phyloP scores from a whole-genome alignment of 35 echinoderm and acorn worm genomes.

The Strongylocentrotus purpuratus region DNA sequence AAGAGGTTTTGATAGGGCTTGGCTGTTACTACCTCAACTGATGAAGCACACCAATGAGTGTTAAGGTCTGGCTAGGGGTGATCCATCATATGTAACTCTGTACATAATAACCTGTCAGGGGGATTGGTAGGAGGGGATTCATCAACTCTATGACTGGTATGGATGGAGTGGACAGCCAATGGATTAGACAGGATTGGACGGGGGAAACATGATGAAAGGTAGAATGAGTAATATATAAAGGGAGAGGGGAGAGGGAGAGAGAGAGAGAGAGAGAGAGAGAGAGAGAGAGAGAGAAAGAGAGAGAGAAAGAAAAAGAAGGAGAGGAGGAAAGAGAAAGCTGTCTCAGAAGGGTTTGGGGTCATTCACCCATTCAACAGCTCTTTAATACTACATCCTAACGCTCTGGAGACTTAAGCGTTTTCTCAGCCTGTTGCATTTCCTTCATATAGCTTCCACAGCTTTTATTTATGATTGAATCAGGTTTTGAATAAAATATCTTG shows the following conservation, averaged over 20 bases:
- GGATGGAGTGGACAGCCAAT: constrained; percentile 7
- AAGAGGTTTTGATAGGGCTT: background rate
- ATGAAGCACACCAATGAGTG: constrained; percentile 27
- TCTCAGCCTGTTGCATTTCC: background rate
- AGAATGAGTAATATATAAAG: background rate
- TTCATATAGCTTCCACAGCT: background rate
- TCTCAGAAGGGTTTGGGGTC: background rate
- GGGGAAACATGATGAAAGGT: background rate
- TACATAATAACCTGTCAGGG: constrained; percentile 39
- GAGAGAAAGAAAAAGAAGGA: background rate
- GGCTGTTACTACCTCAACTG: background rate
- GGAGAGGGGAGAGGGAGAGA: background rate
- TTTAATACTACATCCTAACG: background rate
- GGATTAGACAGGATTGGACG: background rate
- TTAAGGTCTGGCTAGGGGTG: constrained; percentile 5
- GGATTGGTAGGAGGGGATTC: constrained; percentile 20
- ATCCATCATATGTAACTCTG: constrained; percentile 45
- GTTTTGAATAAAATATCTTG: too few relatives aligned
- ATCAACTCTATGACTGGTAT: constrained; percentile 27
- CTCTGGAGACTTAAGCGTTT: background rate
- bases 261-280: background rate
- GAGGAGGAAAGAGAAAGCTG: background rate
- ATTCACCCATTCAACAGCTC: background rate
- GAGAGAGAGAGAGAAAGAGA: background rate
- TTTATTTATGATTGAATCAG: too few relatives aligned